These are phyloP conservation scores for Sinella curviseta DNA, from an alignment of 1,140 invertebrate genomes.

Conservation along the genomic window DNA sequence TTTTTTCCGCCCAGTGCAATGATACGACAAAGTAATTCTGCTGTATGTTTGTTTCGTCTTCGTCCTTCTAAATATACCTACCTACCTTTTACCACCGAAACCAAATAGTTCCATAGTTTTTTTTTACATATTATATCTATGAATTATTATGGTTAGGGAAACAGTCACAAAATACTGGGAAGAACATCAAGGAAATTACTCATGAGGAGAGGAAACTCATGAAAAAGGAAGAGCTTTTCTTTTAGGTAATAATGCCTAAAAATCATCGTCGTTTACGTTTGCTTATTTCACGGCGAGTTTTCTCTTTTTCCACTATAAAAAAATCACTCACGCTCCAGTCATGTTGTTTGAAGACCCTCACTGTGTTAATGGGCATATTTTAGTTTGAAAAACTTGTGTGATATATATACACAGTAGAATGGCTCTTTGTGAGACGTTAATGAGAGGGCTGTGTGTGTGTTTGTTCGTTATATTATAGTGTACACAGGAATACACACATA, in stretches of 20 bases:
- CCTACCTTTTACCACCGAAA: too few relatives aligned
- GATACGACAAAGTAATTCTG: too few relatives aligned
- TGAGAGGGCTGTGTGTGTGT: neutral
- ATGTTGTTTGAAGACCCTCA: neutral
- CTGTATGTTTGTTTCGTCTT: neutral
- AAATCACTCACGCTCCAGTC: neutral
- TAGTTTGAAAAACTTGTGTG: neutral
- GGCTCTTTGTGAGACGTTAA: neutral
- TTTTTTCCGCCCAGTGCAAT: neutral
- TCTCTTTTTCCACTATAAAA: too few relatives aligned
- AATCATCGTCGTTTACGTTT: neutral
- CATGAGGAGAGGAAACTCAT: neutral
- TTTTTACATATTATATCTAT: neutral
- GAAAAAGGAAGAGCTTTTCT: neutral
- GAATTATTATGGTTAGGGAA: neutral
- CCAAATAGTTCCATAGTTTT: too few relatives aligned
- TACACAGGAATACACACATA: too few relatives aligned
- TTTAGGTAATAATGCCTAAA: neutral
- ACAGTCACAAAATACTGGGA: neutral
- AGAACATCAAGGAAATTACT: slow-evolving; percentile 1
- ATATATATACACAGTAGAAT: neutral
- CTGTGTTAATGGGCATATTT: slow-evolving; percentile 14
- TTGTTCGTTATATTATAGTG: neutral
- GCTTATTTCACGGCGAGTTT: neutral
- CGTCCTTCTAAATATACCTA: too few relatives aligned